A percentile compares a stretch with the other conserved stretches of the same genome.
Evolutionary conservation across 2,797 vertebrate species (phyloP).

Genomic region (Dallia pectoralis): DNA sequence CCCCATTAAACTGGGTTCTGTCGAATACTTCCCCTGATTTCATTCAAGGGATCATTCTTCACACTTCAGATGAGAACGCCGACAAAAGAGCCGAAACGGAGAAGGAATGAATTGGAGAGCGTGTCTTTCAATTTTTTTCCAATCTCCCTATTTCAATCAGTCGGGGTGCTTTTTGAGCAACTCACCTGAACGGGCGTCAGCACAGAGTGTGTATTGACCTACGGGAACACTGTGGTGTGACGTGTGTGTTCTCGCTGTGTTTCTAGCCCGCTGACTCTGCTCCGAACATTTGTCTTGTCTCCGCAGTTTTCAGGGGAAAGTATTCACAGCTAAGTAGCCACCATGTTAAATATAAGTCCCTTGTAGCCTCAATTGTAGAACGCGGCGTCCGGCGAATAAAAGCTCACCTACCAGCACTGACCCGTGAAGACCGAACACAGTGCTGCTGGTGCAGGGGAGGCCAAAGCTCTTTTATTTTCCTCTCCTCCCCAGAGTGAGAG

Average conservation of each 20-base stretch:
- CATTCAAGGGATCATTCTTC: conserved; percentile 86
- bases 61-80: conserved; percentile 81
- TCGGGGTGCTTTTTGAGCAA: conserved; percentile 83
- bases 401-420: not conserved
- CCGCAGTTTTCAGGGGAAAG: not conserved
- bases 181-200: conserved; percentile 82
- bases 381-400: not conserved
- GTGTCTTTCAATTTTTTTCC: conserved; percentile 79
- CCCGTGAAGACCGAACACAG: not conserved
- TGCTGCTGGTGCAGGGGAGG: not conserved
- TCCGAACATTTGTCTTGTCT: not conserved
- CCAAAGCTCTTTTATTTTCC: not conserved
- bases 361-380: not conserved
- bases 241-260: conserved; percentile 73
- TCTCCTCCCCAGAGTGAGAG: not conserved
- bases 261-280: not conserved
- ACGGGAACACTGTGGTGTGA: conserved; percentile 79
- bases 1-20: conserved; percentile 92
- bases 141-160: conserved; percentile 83
- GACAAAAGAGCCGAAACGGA: conserved; percentile 46
- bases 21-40: conserved; percentile 86
- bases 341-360: not conserved
- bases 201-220: conserved; percentile 82
- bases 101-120: conserved; percentile 41
- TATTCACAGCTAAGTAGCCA: too few relatives aligned